Evolutionary conservation across 1,140 invertebrate genomes (phyloP), one percentile per base, ranked within the genome.

Genomic region (Hyles vespertilio): DNA sequence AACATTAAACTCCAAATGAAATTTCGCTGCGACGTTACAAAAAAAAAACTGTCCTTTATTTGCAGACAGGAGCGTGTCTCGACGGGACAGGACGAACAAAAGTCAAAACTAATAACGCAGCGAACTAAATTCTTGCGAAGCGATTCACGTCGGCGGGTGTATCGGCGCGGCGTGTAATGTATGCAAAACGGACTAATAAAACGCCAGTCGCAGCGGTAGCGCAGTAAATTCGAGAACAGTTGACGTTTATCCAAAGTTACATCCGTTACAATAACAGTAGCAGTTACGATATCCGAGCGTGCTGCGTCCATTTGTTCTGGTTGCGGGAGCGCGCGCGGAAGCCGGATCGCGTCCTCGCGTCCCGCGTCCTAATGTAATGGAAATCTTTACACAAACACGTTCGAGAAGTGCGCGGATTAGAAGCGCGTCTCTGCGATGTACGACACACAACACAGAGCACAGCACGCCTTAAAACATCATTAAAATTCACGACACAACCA

Each of bases 221-320:
- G 74, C 75, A 76, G 61, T 84, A 84, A 82, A 82, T 84, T 79
- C 74, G 67, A 72, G 74, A 70, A 71, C 70, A 70, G 76, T 81
- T 77, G 81, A 84, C 81, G 70, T 81, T 81, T 82, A 84, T 84
- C 78, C 81, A 79, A 82, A 84, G 78, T 80, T 80, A 80, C 80
- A 81, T 84, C 75, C 80, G 70, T 83, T 81, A 80, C 74, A 81
- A 80, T 84, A 84, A 81, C 81, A 81, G 79, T 74, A 62, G 72
- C 77, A 71, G 77, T 74, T 73, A 73, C 77, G 79, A 81, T 83
- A 81, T 79, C 76, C 76, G 74, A 71, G 76, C 73, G 72, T 67
- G 59, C 52, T 50, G 51, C 70, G 70, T 69, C 76, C 79, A 80
- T 82, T 82, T 78, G 79, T 83, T 81, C 75, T 74, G 70, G 71